Percentiles rank a stretch among this genome's conserved stretches.
phyloP scores from a whole-genome alignment of 64 coral and sea anemone species.

The Stylophora pistillata region DNA sequence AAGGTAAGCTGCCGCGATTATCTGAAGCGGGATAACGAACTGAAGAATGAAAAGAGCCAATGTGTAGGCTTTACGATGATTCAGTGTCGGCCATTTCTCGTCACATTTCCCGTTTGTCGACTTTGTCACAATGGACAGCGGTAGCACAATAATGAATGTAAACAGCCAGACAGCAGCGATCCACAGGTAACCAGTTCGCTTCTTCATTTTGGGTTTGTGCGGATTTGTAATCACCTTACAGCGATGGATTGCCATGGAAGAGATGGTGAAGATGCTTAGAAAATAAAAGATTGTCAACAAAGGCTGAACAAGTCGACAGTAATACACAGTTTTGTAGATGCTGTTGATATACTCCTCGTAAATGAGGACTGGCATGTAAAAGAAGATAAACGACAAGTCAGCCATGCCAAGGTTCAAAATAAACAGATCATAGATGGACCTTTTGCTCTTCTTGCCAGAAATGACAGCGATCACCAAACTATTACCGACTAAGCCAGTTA shows the following conservation, averaged over 20 bases:
- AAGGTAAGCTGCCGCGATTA: slow-evolving; percentile 53
- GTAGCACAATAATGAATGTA: slow-evolving; percentile 44
- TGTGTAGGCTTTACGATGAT: slow-evolving; percentile 52
- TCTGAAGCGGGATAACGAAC: not conserved
- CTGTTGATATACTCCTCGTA: not conserved
- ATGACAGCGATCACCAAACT: slow-evolving; percentile 47
- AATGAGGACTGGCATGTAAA: slow-evolving; percentile 8
- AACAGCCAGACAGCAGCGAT: slow-evolving; percentile 41
- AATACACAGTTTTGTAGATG: not conserved
- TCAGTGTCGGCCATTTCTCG: slow-evolving; percentile 42
- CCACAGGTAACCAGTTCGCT: slow-evolving; percentile 11
- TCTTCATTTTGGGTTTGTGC: slow-evolving; percentile 46
- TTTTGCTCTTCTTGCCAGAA: slow-evolving; percentile 31
- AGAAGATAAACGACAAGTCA: slow-evolving; percentile 37
- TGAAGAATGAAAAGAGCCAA: not conserved
- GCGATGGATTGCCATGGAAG: slow-evolving; percentile 75
- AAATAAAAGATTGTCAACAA: slow-evolving; percentile 43
- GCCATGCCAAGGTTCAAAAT: slow-evolving; percentile 70
- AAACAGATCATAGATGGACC: slow-evolving; percentile 67
- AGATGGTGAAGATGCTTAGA: slow-evolving; percentile 56
- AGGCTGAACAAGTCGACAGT: slow-evolving; percentile 31
- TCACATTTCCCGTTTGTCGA: not conserved
- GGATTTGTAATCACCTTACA: slow-evolving; percentile 71
- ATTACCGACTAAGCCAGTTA: slow-evolving; percentile 46
- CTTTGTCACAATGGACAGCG: slow-evolving; percentile 15